Base-by-base conservation (phyloP, 1,140 invertebrate species). In the Plectus sambesii region DNA sequence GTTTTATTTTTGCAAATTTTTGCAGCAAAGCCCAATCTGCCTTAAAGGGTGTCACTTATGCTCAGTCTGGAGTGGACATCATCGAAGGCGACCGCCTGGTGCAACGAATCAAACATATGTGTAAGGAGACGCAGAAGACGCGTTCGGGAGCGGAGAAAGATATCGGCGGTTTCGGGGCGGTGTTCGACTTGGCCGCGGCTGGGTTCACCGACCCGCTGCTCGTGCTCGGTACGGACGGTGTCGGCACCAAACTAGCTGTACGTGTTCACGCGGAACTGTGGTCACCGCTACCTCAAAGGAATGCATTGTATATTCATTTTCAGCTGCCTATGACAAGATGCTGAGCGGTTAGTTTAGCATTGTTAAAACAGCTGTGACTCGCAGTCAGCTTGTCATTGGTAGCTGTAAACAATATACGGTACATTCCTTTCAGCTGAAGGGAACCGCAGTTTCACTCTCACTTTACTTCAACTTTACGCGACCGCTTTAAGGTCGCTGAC, bases 191-290 rank as follows among this genome's bases (percentile, higher is more conserved):
- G 37, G 78, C 77, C 68, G 72, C 72, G 59, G 71, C 78, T 38
- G 78, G 78, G 1, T 80, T 80, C 55, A 78, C 77, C 44, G 82
- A 90, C 69, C 87, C 87, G 0, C 73, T 92, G 2, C 73, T 98
- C 2, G 86, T 94, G 2, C 87, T 89, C 53, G 87, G 87, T 2
- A 88, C 90, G 2, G 90, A 96, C 74, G 92, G 92, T 15, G 89
- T 97, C 22, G 92, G 93, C 33, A 94, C 89, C 0, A 97, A 97
- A 75, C 73, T 85, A 36, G 90, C 83, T 78, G 86, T 83, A 72
- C 63, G 59, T 39, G 44, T 54, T 54, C 53, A 15, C 19, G 44
- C 40, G 26, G 27, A 19, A 9, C 39, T 56, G 12, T n/a, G 2
- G 15, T 2, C 39, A 33, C n/a, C n/a, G n/a, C n/a, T n/a, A n/a